These are phyloP conservation scores for Brachionus paranguensis DNA, from an alignment of 1,140 invertebrate genomes.

Conservation along the genomic window DNA sequence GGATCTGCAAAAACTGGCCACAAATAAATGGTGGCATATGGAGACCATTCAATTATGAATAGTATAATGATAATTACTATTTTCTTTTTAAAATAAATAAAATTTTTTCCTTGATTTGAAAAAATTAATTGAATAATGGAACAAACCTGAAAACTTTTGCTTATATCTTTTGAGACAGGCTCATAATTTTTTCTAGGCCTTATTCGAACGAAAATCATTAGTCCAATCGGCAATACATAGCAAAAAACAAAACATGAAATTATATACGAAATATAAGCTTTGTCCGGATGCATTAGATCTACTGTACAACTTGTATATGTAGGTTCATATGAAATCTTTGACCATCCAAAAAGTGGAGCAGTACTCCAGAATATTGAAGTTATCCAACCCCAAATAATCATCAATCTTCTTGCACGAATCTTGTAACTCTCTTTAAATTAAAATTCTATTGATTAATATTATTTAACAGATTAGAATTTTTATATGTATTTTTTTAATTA, in stretches of 20 bases:
- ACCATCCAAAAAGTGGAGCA: conserved; percentile 29
- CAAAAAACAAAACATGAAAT: conserved; percentile 30
- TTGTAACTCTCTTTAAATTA: neutral
- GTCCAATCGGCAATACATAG: conserved; percentile 11
- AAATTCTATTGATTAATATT: no score
- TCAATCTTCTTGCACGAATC: neutral
- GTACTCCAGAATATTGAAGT: conserved; percentile 22
- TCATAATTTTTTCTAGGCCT: conserved; percentile 9
- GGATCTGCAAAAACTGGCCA: conserved; percentile 37
- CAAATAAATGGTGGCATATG: neutral
- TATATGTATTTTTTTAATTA: neutral
- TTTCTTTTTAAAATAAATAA: conserved; percentile 30
- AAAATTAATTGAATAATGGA: neutral
- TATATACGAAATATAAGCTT: neutral
- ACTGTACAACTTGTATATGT: conserved; percentile 27
- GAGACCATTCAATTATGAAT: conserved; percentile 33
- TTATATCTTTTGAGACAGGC: neutral
- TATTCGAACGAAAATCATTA: neutral
- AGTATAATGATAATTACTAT: neutral
- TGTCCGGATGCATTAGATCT: conserved; percentile 27
- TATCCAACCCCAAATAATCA: conserved; percentile 26
- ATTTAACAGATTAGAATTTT: neutral
- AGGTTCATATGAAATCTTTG: conserved; percentile 19
- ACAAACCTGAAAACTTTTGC: neutral
- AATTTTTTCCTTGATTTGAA: neutral